Evolutionary conservation across 2,888 invertebrate species (phyloP), one percentile per base, ranked within the genome.

Genomic region (Sminthurides aquaticus): DNA sequence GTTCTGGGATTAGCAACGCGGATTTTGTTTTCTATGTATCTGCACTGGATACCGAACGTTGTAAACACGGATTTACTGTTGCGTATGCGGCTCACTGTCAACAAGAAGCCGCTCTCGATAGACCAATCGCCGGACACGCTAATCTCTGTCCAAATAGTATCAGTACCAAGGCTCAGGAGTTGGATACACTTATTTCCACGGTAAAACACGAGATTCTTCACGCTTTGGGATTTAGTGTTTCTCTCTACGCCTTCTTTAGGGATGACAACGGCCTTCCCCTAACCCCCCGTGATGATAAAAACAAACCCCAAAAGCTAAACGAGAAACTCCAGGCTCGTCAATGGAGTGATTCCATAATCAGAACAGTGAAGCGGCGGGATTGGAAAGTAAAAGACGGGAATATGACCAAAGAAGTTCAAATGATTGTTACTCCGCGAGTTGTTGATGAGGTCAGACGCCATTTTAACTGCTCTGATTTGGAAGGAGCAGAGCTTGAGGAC

Each of bases 81-180:
- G 97, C 98, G 0, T 98, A 97, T 80, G 97, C 98, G 0, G 96
- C 97, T 0, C 98, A 99, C 79, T 99, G 99, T 76, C 98, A 99
- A 78, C 95, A 96, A 78, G 98, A 99, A 79, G 85, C 89, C 0
- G 88, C 89, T 0, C 80, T 96, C 43, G 98, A 99, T 80, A 92
- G 97, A 70, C 99, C 99, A 0, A 94, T 99, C 65, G 98, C 98
- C 0, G 99, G 99, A 0, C 97, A 99, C 81, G 96, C 98, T 0
- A 99, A 99, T 82, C 86, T 99, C 74, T 99, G 99, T 76, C 99
- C 99, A 0, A 86, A 89, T 24, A 92, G 92, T 76, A 88, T 99
- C 70, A 93, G 91, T 67, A 92, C 91, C 22, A 91, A 91, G 76
- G 86, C 88, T 57, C 89, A 95, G 75, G 96, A 98, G 77, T 81